Base-by-base conservation (phyloP, 2,888 invertebrate species). In the Drosophila prolongata region DNA sequence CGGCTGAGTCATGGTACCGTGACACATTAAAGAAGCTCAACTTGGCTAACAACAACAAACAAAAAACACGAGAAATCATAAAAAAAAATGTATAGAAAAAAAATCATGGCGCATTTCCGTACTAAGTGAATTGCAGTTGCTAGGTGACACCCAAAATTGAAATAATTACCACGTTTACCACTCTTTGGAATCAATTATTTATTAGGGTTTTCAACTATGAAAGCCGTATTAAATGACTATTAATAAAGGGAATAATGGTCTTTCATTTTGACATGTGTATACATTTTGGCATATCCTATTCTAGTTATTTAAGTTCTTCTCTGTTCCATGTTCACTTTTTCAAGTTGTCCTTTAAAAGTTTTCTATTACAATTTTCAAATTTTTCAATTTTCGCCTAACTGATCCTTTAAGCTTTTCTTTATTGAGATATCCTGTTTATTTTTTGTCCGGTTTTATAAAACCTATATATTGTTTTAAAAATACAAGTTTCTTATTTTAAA, bases 1-100 rank as follows among this genome's bases (percentile, higher is more conserved):
- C 38, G 58, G 40, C 58, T 69, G 65, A 81, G 76, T 79, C 81
- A 82, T 78, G 79, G 68, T 72, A 52, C 58, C 66, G 72, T 77
- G 69, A 71, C 71, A 69, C 68, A 67, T 68, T 67, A 67, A 67
- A 67, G 56, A 68, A 52, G 67, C 50, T 14, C 42, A 43, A 43
- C 40, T 27, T 24, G 42, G 16, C 57, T 27, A 35, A 27, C 34
- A 37, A 55, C 4, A 44, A 34, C 43, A 19, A 24, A 19, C 2
- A 5, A 9, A 55, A 34, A 9, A 13, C 11, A 37, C n/a, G 8
- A 14, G 11, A 9, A 13, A 6, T 8, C 14, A 30, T 8, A 6
- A 30, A 30, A 34, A 34, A 42, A 27, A 24, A 4, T 24, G 47
- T 9, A 8, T 2, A 30, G 8, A 30, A 30, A 30, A 30, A 30